These are phyloP conservation scores for Lethocerus indicus DNA, from an alignment of 1,140 invertebrate genomes.

Conservation along the genomic window DNA sequence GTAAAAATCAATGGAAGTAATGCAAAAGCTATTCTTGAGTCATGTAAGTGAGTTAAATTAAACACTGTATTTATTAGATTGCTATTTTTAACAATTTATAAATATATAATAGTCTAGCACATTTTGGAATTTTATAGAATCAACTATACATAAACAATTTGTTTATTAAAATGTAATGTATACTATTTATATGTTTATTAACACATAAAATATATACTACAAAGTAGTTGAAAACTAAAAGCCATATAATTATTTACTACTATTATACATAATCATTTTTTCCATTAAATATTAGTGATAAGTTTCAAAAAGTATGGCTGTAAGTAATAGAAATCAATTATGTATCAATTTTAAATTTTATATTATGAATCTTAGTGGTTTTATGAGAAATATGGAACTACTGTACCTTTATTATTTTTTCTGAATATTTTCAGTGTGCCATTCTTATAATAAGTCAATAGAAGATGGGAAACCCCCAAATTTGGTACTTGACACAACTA, in stretches of 20 bases:
- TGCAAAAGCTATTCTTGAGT: constrained; percentile 42
- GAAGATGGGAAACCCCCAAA: constrained; percentile 45
- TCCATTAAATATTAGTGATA: neutral
- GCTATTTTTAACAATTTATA: too few relatives aligned
- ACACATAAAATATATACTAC: too few relatives aligned
- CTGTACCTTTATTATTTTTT: neutral
- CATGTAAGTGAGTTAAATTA: constrained; percentile 36
- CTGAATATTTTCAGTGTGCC: constrained; percentile 37
- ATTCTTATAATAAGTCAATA: constrained; percentile 43
- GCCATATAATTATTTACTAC: neutral
- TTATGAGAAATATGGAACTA: too few relatives aligned
- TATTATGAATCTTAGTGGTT: neutral
- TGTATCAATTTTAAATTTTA: constrained; percentile 2
- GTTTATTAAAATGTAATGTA: too few relatives aligned
- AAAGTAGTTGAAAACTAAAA: too few relatives aligned
- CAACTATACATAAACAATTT: too few relatives aligned
- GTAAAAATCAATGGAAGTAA: constrained; percentile 43
- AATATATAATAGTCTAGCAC: too few relatives aligned
- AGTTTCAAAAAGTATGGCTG: neutral
- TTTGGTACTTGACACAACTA: constrained; percentile 61
- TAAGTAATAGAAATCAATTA: neutral
- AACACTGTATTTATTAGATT: too few relatives aligned
- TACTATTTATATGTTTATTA: too few relatives aligned
- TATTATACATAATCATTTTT: neutral
- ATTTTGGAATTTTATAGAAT: too few relatives aligned